Conservation (phyloP, 2,797 vertebrate species). For the Apogon talboti region DNA sequence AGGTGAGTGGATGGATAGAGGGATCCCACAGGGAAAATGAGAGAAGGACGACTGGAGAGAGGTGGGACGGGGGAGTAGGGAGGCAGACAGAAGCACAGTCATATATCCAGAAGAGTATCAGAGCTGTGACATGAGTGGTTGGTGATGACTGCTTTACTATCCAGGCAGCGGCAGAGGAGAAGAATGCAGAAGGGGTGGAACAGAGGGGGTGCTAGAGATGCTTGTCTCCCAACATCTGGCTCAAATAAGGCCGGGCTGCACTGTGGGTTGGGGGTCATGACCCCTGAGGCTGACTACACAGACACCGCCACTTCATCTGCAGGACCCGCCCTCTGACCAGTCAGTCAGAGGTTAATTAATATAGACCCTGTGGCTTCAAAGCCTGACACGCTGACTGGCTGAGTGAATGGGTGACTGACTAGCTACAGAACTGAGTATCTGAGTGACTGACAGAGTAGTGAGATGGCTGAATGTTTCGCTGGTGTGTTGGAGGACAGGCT, state of each 20-base stretch:
- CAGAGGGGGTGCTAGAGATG: conserved; percentile 36
- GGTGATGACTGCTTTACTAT: conserved; percentile 28
- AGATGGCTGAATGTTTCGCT: conserved; percentile 5
- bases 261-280: conserved; percentile 83
- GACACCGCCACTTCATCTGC: conserved; percentile 83
- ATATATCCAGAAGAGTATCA: conserved; percentile 39
- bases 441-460: conserved; percentile 17
- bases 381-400: conserved; percentile 49
- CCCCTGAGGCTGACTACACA: conserved; percentile 83
- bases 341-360: conserved; percentile 89
- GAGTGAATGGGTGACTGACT: conserved; percentile 31
- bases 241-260: conserved; percentile 84
- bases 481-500: conserved; percentile 2
- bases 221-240: conserved; percentile 91
- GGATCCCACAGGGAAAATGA: conserved; percentile 42
- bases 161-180: conserved; percentile 21
- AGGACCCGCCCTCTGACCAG: conserved; percentile 75
- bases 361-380: conserved; percentile 85
- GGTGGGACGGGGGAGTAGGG: neutral
- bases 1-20: conserved; percentile 53
- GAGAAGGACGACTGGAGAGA: conserved; percentile 13
- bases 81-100: conserved; percentile 21
- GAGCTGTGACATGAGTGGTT: conserved; percentile 22
- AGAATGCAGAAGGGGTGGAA: neutral
- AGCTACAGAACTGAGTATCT: neutral